phyloP scores from a whole-genome alignment of 2,113 vertebrate species.

The Agelaius tricolor region DNA sequence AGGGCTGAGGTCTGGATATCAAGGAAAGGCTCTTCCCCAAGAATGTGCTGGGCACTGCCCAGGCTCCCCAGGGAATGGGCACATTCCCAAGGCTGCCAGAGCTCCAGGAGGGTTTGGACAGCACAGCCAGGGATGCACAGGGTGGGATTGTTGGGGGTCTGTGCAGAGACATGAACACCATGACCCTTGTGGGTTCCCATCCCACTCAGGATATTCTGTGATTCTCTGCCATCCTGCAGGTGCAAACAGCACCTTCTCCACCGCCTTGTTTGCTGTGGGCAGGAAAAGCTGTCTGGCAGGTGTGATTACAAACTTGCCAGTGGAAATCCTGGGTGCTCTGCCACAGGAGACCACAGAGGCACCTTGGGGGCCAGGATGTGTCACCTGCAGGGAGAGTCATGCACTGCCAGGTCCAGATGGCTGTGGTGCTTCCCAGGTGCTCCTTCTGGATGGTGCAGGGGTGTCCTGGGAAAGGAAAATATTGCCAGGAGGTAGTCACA shows the following conservation, averaged over 20 bases:
- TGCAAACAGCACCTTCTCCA: background rate
- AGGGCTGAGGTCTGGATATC: background rate
- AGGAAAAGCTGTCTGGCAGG: background rate
- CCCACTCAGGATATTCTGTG: background rate
- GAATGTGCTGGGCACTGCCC: background rate
- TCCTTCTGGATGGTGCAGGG: background rate
- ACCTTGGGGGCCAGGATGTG: background rate
- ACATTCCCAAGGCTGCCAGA: accelerated
- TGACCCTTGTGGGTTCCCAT: background rate
- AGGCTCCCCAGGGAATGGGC: background rate
- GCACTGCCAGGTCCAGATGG: background rate
- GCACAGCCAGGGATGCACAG: accelerated
- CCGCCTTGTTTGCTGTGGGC: background rate
- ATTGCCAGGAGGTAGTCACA: background rate
- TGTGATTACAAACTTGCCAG: background rate
- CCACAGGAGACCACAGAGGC: background rate
- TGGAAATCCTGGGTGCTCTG: background rate
- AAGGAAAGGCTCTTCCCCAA: background rate
- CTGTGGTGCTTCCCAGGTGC: background rate
- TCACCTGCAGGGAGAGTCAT: background rate
- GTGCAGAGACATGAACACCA: accelerated
- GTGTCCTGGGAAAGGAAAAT: background rate
- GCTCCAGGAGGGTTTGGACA: background rate
- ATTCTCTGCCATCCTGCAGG: background rate
- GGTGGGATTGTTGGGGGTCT: background rate